phyloP scores from a whole-genome alignment of 1,140 invertebrate species.

The Colletes latitarsis region DNA sequence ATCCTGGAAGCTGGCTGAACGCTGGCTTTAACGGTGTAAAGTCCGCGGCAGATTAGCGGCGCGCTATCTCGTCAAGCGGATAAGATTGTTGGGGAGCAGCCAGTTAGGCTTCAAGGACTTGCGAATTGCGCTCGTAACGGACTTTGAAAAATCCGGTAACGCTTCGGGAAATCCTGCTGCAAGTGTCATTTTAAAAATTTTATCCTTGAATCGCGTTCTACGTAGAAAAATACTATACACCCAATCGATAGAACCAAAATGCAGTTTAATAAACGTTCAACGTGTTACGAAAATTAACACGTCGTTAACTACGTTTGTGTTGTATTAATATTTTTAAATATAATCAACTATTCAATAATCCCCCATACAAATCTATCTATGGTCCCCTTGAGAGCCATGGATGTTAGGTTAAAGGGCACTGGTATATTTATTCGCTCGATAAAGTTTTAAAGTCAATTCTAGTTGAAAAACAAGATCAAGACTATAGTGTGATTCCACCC shows the following conservation, averaged over 20 bases:
- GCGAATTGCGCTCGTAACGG: background rate
- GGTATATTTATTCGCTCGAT: no score
- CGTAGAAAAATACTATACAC: no score
- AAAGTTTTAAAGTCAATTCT: background rate
- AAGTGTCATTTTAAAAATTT: background rate
- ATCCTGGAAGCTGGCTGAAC: slow-evolving; percentile 59
- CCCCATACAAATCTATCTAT: no score
- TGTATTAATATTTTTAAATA: no score
- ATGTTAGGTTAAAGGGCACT: no score
- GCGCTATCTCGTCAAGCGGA: slow-evolving; percentile 69
- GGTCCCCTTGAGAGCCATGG: no score
- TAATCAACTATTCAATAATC: no score
- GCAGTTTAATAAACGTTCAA: no score
- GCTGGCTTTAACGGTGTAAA: slow-evolving; percentile 64
- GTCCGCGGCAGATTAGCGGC: slow-evolving; percentile 70
- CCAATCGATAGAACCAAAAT: no score
- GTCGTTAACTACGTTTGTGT: no score
- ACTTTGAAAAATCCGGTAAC: slow-evolving; percentile 6
- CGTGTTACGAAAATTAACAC: no score
- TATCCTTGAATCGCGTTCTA: no score
- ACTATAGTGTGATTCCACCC: background rate
- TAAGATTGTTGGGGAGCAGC: slow-evolving; percentile 68
- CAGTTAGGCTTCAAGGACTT: slow-evolving; percentile 66
- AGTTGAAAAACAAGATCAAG: background rate
- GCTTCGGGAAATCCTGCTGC: background rate